Percentiles rank a stretch among this genome's conserved stretches.
Evolutionary conservation across 1,140 invertebrate genomes (phyloP).

Genomic region (Planococcus citri): DNA sequence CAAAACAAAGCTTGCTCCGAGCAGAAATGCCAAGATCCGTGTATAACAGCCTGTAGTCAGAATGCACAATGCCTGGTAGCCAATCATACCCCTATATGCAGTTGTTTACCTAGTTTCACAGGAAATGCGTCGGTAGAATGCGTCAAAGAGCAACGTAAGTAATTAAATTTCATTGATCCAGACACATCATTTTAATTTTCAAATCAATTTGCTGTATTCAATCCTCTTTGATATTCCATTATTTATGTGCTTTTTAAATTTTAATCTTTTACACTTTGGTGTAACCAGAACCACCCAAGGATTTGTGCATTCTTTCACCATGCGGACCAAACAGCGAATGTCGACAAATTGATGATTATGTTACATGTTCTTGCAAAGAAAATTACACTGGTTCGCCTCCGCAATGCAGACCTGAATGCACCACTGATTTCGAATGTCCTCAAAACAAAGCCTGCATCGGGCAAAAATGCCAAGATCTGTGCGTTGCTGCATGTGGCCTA

Average conservation of each 20-base stretch:
- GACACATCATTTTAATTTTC: too few species aligned
- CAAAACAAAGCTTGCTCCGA: conserved; percentile 63
- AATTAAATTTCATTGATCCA: too few species aligned
- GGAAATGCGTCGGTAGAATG: conserved; percentile 72
- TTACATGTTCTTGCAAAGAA: conserved; percentile 41
- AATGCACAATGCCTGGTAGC: conserved; percentile 68
- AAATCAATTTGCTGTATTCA: too few species aligned
- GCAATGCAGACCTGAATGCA: conserved; percentile 56
- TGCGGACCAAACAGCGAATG: conserved; percentile 56
- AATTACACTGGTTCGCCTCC: conserved; percentile 59
- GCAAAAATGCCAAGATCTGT: conserved; percentile 40
- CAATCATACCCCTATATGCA: conserved; percentile 73
- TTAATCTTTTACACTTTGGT: too few species aligned
- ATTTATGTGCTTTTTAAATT: too few species aligned
- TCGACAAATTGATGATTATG: conserved; percentile 40
- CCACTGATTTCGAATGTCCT: conserved; percentile 52
- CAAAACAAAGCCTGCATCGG: conserved; percentile 37
- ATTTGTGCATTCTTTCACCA: too few species aligned
- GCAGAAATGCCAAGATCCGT: conserved; percentile 64
- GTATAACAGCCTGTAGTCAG: conserved; percentile 60
- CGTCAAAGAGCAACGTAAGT: too few species aligned
- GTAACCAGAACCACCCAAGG: too few species aligned
- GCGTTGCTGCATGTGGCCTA: conserved; percentile 39
- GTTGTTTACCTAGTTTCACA: conserved; percentile 67
- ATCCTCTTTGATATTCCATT: too few species aligned